A percentile compares a stretch with the other conserved stretches of the same genome.
Evolutionary conservation across 2,113 vertebrate species (phyloP).

Genomic region (Elephas maximus): DNA sequence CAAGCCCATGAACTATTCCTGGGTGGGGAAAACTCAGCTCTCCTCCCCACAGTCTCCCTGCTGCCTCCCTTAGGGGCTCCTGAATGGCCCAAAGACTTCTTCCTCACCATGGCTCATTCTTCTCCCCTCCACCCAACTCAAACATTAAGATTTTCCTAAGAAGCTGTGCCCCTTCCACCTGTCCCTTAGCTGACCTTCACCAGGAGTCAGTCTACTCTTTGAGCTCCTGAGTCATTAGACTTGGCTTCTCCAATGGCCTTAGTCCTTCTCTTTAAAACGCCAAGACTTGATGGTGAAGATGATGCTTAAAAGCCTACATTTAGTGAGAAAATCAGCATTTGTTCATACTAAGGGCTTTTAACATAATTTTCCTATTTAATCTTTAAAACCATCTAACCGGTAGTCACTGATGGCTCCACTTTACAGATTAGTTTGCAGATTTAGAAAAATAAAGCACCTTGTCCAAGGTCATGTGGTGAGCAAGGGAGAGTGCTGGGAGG

Average conservation of each 20-base stretch:
- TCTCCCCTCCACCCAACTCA: not conserved
- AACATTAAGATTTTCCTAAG: no score
- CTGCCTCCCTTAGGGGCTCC: not conserved
- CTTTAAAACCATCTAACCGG: not conserved
- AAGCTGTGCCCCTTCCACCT: not conserved
- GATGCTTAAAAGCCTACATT: not conserved
- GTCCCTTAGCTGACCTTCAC: not conserved
- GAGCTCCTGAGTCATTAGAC: not conserved
- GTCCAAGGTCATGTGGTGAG: not conserved
- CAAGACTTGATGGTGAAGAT: not conserved
- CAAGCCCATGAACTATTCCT: rapidly evolving
- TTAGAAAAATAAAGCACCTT: not conserved
- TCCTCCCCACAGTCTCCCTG: not conserved
- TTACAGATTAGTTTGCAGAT: not conserved
- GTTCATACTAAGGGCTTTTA: not conserved
- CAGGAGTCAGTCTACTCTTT: not conserved
- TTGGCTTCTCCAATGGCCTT: not conserved
- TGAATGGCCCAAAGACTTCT: rapidly evolving
- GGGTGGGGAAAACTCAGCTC: rapidly evolving
- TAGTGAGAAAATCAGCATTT: not conserved
- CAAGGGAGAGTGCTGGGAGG: not conserved
- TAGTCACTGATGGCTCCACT: not conserved
- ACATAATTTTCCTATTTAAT: conserved; percentile 38
- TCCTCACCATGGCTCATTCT: not conserved
- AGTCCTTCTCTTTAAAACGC: not conserved